Evolutionary conservation across 2,888 invertebrate genomes (phyloP).

Genomic region (Drosophila setosimentum): DNA sequence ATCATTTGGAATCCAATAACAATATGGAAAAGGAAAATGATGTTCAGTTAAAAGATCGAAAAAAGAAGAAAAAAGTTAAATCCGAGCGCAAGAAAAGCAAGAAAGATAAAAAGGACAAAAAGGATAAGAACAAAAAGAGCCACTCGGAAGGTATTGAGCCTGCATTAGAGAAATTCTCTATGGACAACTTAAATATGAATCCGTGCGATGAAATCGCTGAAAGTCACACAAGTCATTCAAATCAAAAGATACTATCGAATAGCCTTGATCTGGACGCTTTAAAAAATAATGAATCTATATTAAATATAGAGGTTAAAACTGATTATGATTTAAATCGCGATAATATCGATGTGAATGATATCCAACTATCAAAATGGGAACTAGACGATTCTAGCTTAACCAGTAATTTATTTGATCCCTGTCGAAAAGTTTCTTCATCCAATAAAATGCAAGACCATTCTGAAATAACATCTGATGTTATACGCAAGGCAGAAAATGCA

Average conservation of each 20-base stretch:
- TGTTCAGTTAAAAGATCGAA: constrained; percentile 51
- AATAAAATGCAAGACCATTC: constrained; percentile 85
- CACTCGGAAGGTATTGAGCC: constrained; percentile 32
- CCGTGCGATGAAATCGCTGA: constrained; percentile 27
- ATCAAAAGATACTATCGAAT: constrained; percentile 19
- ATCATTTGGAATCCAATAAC: constrained; percentile 23
- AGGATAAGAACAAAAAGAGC: constrained; percentile 47
- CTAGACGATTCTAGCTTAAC: constrained; percentile 92
- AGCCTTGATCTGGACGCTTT: constrained; percentile 53
- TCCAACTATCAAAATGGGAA: constrained; percentile 96
- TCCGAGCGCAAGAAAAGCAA: constrained; percentile 77
- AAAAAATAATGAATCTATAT: constrained; percentile 62
- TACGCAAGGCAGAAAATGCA: constrained; percentile 96
- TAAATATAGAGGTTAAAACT: constrained; percentile 71
- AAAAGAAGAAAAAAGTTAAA: constrained; percentile 69
- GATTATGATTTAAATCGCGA: constrained; percentile 30
- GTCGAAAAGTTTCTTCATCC: constrained; percentile 84
- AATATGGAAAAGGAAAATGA: constrained; percentile 61
- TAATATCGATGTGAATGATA: constrained; percentile 85
- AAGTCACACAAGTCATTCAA: constrained; percentile 26
- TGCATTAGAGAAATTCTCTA: constrained; percentile 33
- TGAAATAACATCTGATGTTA: constrained; percentile 93
- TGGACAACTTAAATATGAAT: constrained; percentile 17
- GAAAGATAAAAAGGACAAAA: constrained; percentile 73
- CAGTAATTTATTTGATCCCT: constrained; percentile 85